These are phyloP conservation scores for Saturnia japonica DNA, from an alignment of 2,888 invertebrate species.

Conservation along the genomic window DNA sequence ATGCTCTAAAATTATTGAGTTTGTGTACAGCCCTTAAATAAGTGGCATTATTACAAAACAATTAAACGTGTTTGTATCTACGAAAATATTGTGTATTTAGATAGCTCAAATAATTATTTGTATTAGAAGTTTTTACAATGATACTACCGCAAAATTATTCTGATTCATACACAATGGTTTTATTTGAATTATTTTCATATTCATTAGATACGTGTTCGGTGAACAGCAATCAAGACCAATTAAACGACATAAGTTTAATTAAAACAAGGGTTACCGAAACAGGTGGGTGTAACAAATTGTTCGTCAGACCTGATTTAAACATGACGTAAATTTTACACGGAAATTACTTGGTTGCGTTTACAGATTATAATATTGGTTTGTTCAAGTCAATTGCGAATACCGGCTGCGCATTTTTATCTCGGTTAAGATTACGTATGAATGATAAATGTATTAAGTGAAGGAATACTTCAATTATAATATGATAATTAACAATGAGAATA, in stretches of 20 bases:
- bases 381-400: slow-evolving; percentile 19
- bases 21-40: neutral
- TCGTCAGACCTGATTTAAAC: slow-evolving; percentile 45
- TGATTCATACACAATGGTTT: neutral
- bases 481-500: too few species aligned
- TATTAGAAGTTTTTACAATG: neutral
- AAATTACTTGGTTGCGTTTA: slow-evolving; percentile 32
- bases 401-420: slow-evolving; percentile 1
- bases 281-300: slow-evolving; percentile 46
- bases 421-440: neutral
- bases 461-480: neutral
- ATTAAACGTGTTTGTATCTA: neutral
- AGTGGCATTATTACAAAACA: neutral
- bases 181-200: slow-evolving; percentile 14
- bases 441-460: neutral
- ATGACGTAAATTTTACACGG: slow-evolving; percentile 40
- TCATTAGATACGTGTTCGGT: slow-evolving; percentile 32
- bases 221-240: slow-evolving; percentile 46
- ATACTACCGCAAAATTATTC: neutral
- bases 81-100: neutral
- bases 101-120: neutral
- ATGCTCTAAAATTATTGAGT: neutral
- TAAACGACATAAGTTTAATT: slow-evolving; percentile 54
- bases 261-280: slow-evolving; percentile 45
- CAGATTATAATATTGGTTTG: slow-evolving; percentile 30